Evolutionary conservation across 2,888 invertebrate genomes (phyloP), one percentile per base, ranked within the genome.

Genomic region (Mongoloraphidia duomilia): DNA sequence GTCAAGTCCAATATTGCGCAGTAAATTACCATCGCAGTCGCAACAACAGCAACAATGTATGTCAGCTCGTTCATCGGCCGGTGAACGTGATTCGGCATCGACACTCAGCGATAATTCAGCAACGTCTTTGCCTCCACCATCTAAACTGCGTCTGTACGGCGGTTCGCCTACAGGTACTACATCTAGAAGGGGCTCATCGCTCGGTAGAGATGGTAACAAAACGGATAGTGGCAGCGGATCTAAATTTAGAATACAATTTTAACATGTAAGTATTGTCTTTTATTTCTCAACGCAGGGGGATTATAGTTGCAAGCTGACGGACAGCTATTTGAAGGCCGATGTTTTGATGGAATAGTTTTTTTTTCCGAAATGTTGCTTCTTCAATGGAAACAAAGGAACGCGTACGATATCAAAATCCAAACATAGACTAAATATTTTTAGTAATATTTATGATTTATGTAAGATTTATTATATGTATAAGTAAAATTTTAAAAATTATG

Each of bases 231-330:
- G 77, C 33, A 80, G 77, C 61, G 13, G 40, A 2, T 14, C 42
- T 2, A 82, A 82, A 64, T 84, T 83, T 63, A 75, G 83, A 52
- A 84, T 84, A 61, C 84, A 84, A 62, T 84, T 84, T 65, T 84
- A 71, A 64, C 46, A 17, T 14, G 12, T 33, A 43, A 43, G 12
- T 12, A 43, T 43, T 12, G 12, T 33, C 43, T 33, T 26, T 43
- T 43, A 41, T 41, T n/a, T 41, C 10, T 9, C 17, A 10, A 41
- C 13, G 5, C 41, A 41, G 26, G 6, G 26, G 26, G 26, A 26
- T 26, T 26, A 26, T 26, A 26, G 26, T 6, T 26, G 26, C 26
- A 26, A 26, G 26, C 26, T 17, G 26, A 26, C 26, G 26, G 26
- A 26, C 26, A 26, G 6, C 26, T 26, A 26, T 26, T 26, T 26